phyloP scores from a whole-genome alignment of 1,140 invertebrate species.

The Drosophila sucinea region DNA sequence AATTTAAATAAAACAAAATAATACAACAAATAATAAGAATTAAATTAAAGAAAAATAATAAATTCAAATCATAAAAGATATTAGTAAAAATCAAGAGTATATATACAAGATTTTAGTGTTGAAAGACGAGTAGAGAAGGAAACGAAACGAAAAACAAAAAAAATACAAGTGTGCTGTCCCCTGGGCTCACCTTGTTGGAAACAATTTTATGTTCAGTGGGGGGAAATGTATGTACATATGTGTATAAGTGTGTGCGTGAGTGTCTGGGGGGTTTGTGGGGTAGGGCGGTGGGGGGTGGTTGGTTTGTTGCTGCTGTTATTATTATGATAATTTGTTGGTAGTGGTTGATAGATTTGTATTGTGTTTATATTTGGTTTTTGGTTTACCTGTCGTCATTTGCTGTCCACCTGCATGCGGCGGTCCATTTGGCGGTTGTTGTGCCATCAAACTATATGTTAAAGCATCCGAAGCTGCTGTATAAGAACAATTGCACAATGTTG shows the following conservation, averaged over 20 bases:
- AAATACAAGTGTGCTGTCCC: conserved; percentile 27
- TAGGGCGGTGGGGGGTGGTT: not conserved
- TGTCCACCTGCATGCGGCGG: conserved; percentile 80
- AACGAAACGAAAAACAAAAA: conserved; percentile 19
- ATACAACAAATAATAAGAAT: not conserved
- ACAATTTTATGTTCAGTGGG: too few relatives aligned
- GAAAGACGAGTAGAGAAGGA: not conserved
- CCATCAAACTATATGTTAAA: conserved; percentile 83
- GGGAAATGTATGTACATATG: not conserved
- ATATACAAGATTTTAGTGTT: not conserved
- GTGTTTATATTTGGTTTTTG: conserved; percentile 13
- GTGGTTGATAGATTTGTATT: not conserved
- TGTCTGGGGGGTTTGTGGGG: not conserved
- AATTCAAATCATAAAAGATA: not conserved
- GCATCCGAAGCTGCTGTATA: conserved; percentile 82
- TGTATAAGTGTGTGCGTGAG: conserved; percentile 5
- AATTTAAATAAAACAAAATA: not conserved
- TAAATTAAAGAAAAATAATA: not conserved
- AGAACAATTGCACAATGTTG: conserved; percentile 27
- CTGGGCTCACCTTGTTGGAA: conserved; percentile 46
- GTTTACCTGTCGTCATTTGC: conserved; percentile 77
- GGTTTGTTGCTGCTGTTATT: not conserved
- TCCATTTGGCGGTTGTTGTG: conserved; percentile 81
- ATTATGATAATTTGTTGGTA: conserved; percentile 4
- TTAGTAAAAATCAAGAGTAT: not conserved